These are phyloP conservation scores for Passer domesticus DNA, from an alignment of 2,113 vertebrate species.

Conservation along the genomic window DNA sequence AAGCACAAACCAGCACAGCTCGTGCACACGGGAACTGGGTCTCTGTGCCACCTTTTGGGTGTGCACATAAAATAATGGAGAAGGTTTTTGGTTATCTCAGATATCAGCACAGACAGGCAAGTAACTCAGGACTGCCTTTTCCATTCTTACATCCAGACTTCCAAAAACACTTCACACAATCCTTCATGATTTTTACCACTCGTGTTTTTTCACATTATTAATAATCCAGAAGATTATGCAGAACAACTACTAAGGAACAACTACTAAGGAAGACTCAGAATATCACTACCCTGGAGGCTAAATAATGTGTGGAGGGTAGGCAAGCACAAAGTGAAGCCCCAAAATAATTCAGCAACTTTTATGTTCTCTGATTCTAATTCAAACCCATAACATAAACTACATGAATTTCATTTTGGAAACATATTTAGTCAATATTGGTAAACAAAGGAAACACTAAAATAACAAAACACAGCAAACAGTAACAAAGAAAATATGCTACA, in stretches of 20 bases:
- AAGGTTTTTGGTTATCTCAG: neutral
- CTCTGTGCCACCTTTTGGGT: neutral
- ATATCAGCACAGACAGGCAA: neutral
- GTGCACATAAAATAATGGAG: neutral
- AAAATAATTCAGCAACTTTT: neutral
- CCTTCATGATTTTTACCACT: neutral
- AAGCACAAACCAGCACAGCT: neutral
- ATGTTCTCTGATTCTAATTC: neutral
- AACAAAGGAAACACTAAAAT: neutral
- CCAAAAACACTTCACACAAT: neutral
- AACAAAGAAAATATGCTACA: neutral
- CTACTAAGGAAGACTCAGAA: neutral
- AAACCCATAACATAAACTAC: neutral
- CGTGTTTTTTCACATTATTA: neutral
- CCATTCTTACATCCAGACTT: neutral
- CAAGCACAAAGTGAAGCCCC: neutral
- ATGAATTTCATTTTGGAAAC: neutral
- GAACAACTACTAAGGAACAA: neutral
- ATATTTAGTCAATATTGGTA: neutral
- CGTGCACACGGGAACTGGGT: fast-evolving
- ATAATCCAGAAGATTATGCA: neutral
- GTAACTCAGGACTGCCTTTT: neutral
- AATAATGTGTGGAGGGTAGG: neutral
- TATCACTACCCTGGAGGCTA: neutral
- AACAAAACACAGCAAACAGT: neutral